Evolutionary conservation across 2,113 vertebrate genomes (phyloP).

Genomic region (Paradoxurus hermaphroditus): DNA sequence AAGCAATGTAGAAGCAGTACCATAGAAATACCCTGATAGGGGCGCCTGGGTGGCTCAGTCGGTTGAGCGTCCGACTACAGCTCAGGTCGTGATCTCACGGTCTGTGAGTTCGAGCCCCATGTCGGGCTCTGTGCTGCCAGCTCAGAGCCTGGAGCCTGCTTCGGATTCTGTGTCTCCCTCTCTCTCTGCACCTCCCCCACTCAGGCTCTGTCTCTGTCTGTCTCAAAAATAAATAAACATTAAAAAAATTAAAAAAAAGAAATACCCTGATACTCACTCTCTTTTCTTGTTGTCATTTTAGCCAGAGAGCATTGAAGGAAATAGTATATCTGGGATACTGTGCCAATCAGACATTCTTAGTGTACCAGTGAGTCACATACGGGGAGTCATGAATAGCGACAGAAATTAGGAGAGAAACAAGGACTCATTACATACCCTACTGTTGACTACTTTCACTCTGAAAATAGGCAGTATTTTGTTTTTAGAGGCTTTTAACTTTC

Average conservation of each 20-base stretch:
- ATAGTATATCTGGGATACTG: background rate
- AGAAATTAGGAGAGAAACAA: background rate
- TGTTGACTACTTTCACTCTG: background rate
- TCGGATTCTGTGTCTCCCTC: too few relatives aligned
- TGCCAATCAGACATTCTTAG: background rate
- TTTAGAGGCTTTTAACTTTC: background rate
- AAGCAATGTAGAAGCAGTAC: background rate
- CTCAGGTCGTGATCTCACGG: too few relatives aligned
- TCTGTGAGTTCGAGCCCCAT: too few relatives aligned
- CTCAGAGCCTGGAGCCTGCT: too few relatives aligned
- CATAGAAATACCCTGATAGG: background rate
- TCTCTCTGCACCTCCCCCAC: too few relatives aligned
- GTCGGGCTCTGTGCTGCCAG: too few relatives aligned
- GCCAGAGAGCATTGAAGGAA: background rate
- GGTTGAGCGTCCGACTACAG: too few relatives aligned
- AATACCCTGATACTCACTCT: background rate
- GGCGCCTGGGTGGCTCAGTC: too few relatives aligned
- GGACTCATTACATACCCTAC: background rate
- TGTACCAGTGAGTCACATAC: background rate
- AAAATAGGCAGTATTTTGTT: background rate
- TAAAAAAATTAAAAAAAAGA: too few relatives aligned
- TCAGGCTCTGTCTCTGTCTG: too few relatives aligned
- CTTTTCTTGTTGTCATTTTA: background rate
- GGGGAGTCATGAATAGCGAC: background rate
- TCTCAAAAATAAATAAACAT: too few relatives aligned